Base-by-base conservation (phyloP, 1,140 invertebrate species). In the Scylla paramamosain region DNA sequence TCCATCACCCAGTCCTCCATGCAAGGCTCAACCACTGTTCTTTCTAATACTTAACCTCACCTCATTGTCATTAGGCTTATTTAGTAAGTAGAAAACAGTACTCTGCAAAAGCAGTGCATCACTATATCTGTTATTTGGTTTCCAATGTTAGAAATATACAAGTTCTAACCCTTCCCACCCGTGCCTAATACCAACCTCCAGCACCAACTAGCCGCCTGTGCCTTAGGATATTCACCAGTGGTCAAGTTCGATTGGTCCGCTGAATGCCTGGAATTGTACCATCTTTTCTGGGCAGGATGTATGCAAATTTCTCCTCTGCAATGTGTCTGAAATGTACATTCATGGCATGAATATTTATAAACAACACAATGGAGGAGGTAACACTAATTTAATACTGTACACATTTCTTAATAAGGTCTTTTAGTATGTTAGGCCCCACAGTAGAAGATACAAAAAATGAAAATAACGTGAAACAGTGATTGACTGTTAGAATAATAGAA, bases 291-390 rank as follows among this genome's bases (percentile, higher is more conserved):
- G 93, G 93, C 52, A 88, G 87, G n/a, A 94, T 84, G 29, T 95
- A 95, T 6, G 94, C 90, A 92, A 95, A 95, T n/a, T 91, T 95
- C 32, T 95, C 31, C 32, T 87, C 84, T 28, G 94, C 82, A 45
- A 95, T 67, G 25, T 95, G 90, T 52, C 94, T 95, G 94, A 25
- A 39, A 31, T 39, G 45, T n/a, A 87, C 67, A 91, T 39, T 59
- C 28, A 20, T 20, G 1, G 0, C 25, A 88, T 31, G n/a, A 87
- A 59, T 28, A 32, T 31, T 12, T 29, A 39, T 46, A 89, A 77
- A 32, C n/a, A 31, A 77, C 31, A 29, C 45, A 86, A 46, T 45
- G 10, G 12, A 25, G 14, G 12, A 45, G 87, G 28, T 31, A 32
- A n/a, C 46, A 45, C 10, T 31, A 25, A 28, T 45, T 16, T 32